These are phyloP conservation scores for Pherbina coryleti DNA, from an alignment of 2,888 invertebrate genomes.

Conservation along the genomic window DNA sequence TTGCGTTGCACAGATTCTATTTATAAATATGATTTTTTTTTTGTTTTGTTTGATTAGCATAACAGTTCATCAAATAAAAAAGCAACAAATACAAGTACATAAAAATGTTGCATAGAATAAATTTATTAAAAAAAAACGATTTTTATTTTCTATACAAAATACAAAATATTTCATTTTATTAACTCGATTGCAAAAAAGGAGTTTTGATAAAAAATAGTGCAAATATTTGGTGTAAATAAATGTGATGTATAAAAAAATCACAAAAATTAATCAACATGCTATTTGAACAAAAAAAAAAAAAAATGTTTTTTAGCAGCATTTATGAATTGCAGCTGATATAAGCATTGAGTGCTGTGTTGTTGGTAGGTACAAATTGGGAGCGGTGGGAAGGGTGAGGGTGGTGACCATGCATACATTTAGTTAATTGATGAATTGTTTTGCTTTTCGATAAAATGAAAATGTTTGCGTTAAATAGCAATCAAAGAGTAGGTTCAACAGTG, in stretches of 20 bases:
- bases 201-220: background rate
- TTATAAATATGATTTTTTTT: background rate
- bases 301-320: too few species aligned
- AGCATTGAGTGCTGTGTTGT: too few species aligned
- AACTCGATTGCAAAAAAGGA: background rate
- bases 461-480: too few species aligned
- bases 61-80: background rate
- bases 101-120: slow-evolving; percentile 1
- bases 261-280: slow-evolving; percentile 7
- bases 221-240: background rate
- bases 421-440: too few species aligned
- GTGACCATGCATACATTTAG: too few species aligned
- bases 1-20: background rate
- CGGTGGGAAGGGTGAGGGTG: too few species aligned
- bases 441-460: too few species aligned
- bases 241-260: background rate
- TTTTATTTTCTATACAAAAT: slow-evolving; percentile 1
- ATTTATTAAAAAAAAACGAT: background rate
- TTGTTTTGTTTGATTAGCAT: background rate
- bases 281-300: background rate
- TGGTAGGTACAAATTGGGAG: too few species aligned
- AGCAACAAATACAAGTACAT: background rate
- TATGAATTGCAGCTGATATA: too few species aligned
- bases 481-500: background rate
- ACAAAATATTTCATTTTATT: background rate